These are phyloP conservation scores for Callorhinus ursinus DNA, from an alignment of 2,113 vertebrate genomes.

Conservation along the genomic window DNA sequence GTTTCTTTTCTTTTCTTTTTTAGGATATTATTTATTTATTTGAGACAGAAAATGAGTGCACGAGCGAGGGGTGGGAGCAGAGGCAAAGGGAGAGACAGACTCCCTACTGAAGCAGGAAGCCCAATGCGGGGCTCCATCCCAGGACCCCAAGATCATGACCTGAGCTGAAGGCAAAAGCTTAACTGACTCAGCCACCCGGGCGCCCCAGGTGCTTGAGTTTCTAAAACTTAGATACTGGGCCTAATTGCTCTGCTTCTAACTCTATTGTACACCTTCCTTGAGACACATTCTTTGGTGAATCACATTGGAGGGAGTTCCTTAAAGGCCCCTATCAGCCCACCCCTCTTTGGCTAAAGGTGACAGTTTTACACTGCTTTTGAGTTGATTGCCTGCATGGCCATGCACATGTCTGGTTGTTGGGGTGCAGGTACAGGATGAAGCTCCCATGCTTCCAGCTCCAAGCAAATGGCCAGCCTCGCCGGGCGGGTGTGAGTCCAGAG, in stretches of 20 bases:
- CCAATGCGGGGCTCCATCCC: background rate
- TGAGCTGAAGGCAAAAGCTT: background rate
- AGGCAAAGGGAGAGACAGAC: background rate
- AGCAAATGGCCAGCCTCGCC: background rate
- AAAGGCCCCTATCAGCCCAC: background rate
- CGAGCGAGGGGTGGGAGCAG: too few species aligned
- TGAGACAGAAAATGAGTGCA: background rate
- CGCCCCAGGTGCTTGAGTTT: too few species aligned
- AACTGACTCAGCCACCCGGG: background rate
- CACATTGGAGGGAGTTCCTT: background rate
- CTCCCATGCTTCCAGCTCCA: background rate
- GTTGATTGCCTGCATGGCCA: rapidly evolving
- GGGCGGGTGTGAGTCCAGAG: background rate
- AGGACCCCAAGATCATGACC: background rate
- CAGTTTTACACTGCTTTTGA: background rate
- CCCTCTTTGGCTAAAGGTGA: background rate
- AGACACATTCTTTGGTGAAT: background rate
- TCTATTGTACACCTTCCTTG: background rate
- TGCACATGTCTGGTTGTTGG: background rate
- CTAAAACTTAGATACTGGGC: background rate
- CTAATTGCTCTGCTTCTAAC: background rate
- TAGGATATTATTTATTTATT: background rate
- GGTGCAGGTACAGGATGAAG: background rate
- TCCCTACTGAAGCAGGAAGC: background rate
- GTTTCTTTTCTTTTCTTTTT: background rate